phyloP scores from a whole-genome alignment of 2,888 invertebrate species.

The Drosophila nr. medialis region DNA sequence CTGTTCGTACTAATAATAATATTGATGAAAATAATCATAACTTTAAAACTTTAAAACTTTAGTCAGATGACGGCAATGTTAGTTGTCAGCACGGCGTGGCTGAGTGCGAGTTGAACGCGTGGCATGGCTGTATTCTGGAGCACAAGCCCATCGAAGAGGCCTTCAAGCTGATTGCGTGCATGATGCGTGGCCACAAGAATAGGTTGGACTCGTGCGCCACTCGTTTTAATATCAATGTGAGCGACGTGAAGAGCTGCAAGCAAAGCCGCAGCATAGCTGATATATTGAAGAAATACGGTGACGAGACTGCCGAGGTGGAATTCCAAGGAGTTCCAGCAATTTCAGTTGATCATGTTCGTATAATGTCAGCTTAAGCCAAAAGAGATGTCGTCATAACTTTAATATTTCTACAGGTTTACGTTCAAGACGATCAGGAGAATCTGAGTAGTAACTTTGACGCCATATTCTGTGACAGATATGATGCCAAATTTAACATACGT shows the following conservation, averaged over 20 bases:
- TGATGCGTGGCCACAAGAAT: constrained; percentile 71
- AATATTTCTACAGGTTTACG: constrained; percentile 31
- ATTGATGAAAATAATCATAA: not conserved
- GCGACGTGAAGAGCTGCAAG: constrained; percentile 70
- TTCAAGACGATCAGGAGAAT: constrained; percentile 22
- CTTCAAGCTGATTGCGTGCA: constrained; percentile 79
- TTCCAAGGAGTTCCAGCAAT: constrained; percentile 81
- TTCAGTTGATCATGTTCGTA: constrained; percentile 78
- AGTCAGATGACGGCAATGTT: constrained; percentile 50
- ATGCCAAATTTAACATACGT: constrained; percentile 42
- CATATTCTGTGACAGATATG: constrained; percentile 50
- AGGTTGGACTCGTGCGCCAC: constrained; percentile 65
- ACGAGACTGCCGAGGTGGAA: constrained; percentile 68
- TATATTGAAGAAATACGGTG: constrained; percentile 78
- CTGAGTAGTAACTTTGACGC: constrained; percentile 40
- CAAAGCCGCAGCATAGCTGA: constrained; percentile 61
- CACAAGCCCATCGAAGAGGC: constrained; percentile 66
- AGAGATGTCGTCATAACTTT: not conserved
- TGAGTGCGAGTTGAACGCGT: constrained; percentile 83
- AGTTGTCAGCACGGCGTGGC: constrained; percentile 80
- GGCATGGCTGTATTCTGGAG: constrained; percentile 83
- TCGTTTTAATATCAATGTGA: constrained; percentile 65
- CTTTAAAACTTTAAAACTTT: not conserved
- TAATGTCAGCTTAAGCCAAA: not conserved
- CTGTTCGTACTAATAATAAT: not conserved